These are phyloP conservation scores for Eristalis intricaria DNA, from an alignment of 2,888 invertebrate species.

Conservation along the genomic window DNA sequence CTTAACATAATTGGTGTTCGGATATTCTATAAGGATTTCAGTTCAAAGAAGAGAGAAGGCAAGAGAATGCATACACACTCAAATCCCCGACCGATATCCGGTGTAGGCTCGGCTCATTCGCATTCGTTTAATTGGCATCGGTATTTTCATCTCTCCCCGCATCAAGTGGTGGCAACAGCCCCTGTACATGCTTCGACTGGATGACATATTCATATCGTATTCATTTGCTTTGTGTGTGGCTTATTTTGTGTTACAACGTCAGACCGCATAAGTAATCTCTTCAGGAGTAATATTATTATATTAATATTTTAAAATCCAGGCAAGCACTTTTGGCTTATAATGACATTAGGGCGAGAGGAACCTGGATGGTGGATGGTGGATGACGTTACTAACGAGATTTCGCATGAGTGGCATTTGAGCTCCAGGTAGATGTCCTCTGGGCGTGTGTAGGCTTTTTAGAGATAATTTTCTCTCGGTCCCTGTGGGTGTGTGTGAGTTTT, in stretches of 20 bases:
- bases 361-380: background rate
- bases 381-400: slow-evolving; percentile 64
- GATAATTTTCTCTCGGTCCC: background rate
- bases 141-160: background rate
- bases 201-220: slow-evolving; percentile 65
- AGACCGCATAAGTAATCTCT: slow-evolving; percentile 46
- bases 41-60: slow-evolving; percentile 6
- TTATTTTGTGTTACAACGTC: slow-evolving; percentile 41
- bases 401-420: slow-evolving; percentile 17
- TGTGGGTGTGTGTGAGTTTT: background rate
- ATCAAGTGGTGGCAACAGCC: slow-evolving; percentile 50
- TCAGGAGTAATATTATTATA: slow-evolving; percentile 52
- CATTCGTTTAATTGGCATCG: slow-evolving; percentile 26
- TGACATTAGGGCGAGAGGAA: slow-evolving; percentile 35
- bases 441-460: slow-evolving; percentile 25
- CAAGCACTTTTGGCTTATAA: slow-evolving; percentile 66
- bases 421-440: slow-evolving; percentile 33
- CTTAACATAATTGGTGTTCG: slow-evolving; percentile 64
- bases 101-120: slow-evolving; percentile 9
- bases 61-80: slow-evolving; percentile 14
- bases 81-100: slow-evolving; percentile 18
- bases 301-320: slow-evolving; percentile 67
- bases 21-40: slow-evolving; percentile 17
- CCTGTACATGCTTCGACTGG: slow-evolving; percentile 14
- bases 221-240: slow-evolving; percentile 59